A percentile compares a stretch with the other conserved stretches of the same genome.
These are phyloP conservation scores for Nipponia nippon DNA, from an alignment of 2,113 vertebrate genomes.

Conservation along the genomic window DNA sequence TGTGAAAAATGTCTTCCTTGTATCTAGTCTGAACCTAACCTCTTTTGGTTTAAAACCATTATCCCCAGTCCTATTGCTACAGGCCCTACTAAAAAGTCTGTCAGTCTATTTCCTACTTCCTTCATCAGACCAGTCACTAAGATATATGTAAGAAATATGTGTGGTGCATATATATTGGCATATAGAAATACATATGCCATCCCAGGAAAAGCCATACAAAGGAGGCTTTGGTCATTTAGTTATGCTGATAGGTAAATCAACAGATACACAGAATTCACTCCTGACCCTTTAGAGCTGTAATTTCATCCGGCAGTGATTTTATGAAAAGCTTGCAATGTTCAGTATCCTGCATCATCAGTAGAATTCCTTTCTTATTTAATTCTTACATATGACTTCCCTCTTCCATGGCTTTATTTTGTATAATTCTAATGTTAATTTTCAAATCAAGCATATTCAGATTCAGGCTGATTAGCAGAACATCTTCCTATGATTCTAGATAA, in stretches of 20 bases:
- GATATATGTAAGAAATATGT: neutral
- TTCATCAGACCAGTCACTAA: neutral
- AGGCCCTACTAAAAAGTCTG: neutral
- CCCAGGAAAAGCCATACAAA: neutral
- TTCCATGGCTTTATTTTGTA: neutral
- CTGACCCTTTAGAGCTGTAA: neutral
- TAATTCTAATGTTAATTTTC: neutral
- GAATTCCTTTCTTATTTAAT: neutral
- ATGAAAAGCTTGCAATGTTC: neutral
- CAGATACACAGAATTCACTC: neutral
- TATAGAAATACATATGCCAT: neutral
- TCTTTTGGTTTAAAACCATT: neutral
- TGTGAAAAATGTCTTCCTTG: neutral
- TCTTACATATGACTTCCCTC: neutral
- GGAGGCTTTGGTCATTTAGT: neutral
- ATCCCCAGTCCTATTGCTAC: too few relatives aligned
- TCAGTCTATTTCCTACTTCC: neutral
- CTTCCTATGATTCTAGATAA: neutral
- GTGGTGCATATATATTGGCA: neutral
- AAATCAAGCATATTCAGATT: neutral
- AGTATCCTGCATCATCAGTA: neutral
- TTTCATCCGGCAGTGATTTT: neutral
- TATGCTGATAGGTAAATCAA: neutral
- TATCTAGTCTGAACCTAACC: neutral
- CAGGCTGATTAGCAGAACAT: neutral